phyloP scores from a whole-genome alignment of 92 coral and sea anemone genomes.

The Porites evermanni region DNA sequence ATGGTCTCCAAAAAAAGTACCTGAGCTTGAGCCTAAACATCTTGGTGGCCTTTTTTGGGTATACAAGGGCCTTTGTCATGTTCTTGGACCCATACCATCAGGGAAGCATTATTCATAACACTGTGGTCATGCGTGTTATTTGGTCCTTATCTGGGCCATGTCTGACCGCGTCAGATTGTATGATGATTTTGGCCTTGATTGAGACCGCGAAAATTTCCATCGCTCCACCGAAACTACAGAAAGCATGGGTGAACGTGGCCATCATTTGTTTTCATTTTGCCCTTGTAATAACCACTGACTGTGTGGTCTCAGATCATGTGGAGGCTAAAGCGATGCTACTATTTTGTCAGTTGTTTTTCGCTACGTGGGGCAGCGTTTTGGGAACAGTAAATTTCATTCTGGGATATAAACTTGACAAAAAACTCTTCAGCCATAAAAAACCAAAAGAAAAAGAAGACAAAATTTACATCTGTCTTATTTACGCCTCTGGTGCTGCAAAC shows the following conservation, averaged over 20 bases:
- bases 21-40: conserved; percentile 69
- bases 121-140: conserved; percentile 67
- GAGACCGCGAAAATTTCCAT: conserved; percentile 66
- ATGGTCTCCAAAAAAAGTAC: conserved; percentile 73
- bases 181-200: conserved; percentile 68
- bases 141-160: conserved; percentile 85
- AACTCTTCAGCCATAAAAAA: conserved; percentile 63
- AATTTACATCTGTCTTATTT: conserved; percentile 66
- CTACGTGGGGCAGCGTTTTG: conserved; percentile 70
- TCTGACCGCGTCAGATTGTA: conserved; percentile 76
- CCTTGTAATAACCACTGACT: conserved; percentile 67
- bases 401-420: conserved; percentile 68
- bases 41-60: conserved; percentile 67
- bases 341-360: conserved; percentile 75
- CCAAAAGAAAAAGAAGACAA: conserved; percentile 61
- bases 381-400: conserved; percentile 67
- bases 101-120: conserved; percentile 65
- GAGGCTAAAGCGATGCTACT: conserved; percentile 81
- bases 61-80: conserved; percentile 73
- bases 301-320: conserved; percentile 64
- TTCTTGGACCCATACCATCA: conserved; percentile 82
- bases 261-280: conserved; percentile 62
- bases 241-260: conserved; percentile 41
- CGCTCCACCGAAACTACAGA: conserved; percentile 75
- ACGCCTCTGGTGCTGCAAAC: conserved; percentile 75